These are phyloP conservation scores for Anolis apletophallus DNA, from an alignment of 2,797 vertebrate genomes.

Conservation along the genomic window DNA sequence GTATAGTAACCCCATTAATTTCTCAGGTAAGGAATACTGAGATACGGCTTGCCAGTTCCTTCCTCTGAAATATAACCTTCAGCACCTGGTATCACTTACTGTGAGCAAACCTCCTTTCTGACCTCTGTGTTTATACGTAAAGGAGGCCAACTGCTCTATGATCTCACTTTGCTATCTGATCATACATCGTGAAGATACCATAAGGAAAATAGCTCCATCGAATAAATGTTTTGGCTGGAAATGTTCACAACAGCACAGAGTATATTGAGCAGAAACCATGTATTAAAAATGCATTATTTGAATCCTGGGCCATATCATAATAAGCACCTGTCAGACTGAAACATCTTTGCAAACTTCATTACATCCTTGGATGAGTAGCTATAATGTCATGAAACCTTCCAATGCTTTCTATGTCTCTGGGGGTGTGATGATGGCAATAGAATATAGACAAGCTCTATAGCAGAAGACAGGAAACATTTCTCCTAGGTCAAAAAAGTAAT, in stretches of 20 bases:
- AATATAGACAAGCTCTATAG: background rate
- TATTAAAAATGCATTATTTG: background rate
- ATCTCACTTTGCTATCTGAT: background rate
- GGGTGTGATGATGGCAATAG: background rate
- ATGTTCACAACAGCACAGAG: background rate
- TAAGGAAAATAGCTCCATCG: background rate
- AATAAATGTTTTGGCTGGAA: background rate
- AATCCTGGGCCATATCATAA: background rate
- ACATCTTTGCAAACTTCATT: background rate
- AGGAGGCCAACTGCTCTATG: background rate
- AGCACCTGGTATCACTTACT: background rate
- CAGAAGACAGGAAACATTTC: background rate
- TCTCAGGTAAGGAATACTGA: too few relatives aligned
- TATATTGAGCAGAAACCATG: background rate
- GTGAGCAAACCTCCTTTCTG: slow-evolving; percentile 50
- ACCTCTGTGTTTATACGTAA: slow-evolving; percentile 4
- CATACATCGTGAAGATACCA: slow-evolving; percentile 17
- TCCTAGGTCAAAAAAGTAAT: background rate
- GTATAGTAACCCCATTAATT: too few relatives aligned
- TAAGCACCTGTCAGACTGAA: background rate
- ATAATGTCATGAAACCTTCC: background rate
- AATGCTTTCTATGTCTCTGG: background rate
- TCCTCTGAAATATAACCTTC: too few relatives aligned
- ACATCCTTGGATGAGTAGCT: background rate
- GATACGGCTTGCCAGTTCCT: too few relatives aligned